A percentile compares a stretch with the other conserved stretches of the same genome.
Evolutionary conservation across 2,888 invertebrate species (phyloP).

Genomic region (Chloromyia formosa): DNA sequence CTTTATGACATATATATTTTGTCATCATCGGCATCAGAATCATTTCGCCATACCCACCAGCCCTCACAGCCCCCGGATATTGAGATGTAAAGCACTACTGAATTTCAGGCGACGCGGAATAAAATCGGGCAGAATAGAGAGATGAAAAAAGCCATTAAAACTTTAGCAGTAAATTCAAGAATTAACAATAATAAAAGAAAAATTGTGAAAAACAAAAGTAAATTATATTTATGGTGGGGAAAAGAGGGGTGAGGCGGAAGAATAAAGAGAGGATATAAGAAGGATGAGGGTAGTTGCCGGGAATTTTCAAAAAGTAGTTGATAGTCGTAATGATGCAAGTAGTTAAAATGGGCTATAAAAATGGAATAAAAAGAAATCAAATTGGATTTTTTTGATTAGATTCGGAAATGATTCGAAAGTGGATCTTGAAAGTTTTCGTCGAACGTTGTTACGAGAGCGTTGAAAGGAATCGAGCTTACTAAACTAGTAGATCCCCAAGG

Average conservation of each 20-base stretch:
- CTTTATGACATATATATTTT: constrained; percentile 37
- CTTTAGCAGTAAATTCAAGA: constrained; percentile 45
- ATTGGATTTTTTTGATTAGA: constrained; percentile 38
- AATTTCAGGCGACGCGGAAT: neutral
- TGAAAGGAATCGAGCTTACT: too few species aligned
- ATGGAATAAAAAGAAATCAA: constrained; percentile 30
- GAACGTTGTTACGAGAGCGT: too few species aligned
- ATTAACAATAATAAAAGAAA: constrained; percentile 42
- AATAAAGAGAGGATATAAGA: neutral
- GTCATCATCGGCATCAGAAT: constrained; percentile 19
- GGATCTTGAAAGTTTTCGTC: too few species aligned
- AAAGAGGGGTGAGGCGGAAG: neutral
- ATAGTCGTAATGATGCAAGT: neutral
- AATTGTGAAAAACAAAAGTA: constrained; percentile 42
- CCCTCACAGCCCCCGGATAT: too few species aligned
- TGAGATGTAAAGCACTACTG: too few species aligned
- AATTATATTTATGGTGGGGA: constrained; percentile 9
- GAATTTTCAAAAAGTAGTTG: too few species aligned
- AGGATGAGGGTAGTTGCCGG: too few species aligned
- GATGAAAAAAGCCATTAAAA: constrained; percentile 41
- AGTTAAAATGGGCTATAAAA: constrained; percentile 17
- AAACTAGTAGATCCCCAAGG: too few species aligned
- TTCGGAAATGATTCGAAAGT: constrained; percentile 13
- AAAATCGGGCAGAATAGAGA: neutral
- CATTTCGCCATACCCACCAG: too few species aligned